These are phyloP conservation scores for Andinoacara biseriatus DNA, from an alignment of 2,113 vertebrate genomes.

Conservation along the genomic window DNA sequence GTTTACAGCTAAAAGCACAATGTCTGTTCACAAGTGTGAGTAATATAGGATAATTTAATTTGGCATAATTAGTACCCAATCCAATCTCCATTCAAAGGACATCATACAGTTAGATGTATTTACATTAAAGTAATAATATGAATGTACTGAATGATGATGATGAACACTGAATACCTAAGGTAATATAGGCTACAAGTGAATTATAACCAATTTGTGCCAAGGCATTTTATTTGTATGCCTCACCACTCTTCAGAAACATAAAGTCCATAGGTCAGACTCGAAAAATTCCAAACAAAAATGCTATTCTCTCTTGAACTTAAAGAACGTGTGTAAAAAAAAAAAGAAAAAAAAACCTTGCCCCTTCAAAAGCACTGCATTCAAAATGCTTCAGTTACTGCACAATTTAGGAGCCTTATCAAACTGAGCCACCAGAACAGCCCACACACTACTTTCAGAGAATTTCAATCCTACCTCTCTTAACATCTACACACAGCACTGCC, in stretches of 20 bases:
- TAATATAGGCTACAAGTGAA: not conserved
- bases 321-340: not conserved
- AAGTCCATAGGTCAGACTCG: not conserved
- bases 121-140: not conserved
- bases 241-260: not conserved
- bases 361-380: constrained; percentile 20
- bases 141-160: not conserved
- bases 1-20: constrained; percentile 40
- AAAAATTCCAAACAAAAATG: not conserved
- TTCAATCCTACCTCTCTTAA: constrained; percentile 4
- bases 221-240: not conserved
- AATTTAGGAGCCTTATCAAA: constrained; percentile 41
- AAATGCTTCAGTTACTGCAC: constrained; percentile 21
- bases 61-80: constrained; percentile 32
- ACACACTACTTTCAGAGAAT: constrained; percentile 40
- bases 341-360: not conserved
- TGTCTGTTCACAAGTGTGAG: constrained; percentile 39
- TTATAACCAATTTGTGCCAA: not conserved
- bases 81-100: constrained; percentile 6
- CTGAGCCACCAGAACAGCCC: constrained; percentile 1
- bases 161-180: not conserved
- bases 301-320: not conserved
- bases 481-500: constrained; percentile 13
- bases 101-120: not conserved
- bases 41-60: constrained; percentile 48